Evolutionary conservation across 2,113 vertebrate genomes (phyloP).

Genomic region (Eurypyga helias): DNA sequence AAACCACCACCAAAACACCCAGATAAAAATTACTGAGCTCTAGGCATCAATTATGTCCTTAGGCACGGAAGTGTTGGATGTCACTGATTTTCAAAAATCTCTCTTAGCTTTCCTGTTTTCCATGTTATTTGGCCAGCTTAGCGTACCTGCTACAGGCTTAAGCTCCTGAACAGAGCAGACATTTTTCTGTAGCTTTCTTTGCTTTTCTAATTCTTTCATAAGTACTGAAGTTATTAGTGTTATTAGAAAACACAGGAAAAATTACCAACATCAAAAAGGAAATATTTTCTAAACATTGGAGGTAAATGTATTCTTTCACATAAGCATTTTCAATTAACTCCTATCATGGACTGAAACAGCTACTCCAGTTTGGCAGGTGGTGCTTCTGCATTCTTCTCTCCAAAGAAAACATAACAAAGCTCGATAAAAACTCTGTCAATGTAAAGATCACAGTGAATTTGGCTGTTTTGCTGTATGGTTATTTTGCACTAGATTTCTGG

Average conservation of each 20-base stretch:
- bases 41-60: background rate
- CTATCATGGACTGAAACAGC: background rate
- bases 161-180: background rate
- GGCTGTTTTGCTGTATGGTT: background rate
- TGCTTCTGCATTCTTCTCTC: background rate
- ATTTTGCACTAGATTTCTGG: background rate
- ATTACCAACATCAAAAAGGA: background rate
- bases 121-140: background rate
- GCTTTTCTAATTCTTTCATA: background rate
- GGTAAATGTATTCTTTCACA: background rate
- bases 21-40: background rate
- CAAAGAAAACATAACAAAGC: background rate
- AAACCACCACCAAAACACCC: background rate
- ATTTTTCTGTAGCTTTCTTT: background rate
- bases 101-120: background rate
- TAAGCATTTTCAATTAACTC: background rate
- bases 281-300: background rate
- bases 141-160: background rate
- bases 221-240: background rate
- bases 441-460: background rate
- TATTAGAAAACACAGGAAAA: background rate
- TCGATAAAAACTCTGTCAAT: background rate
- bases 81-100: background rate
- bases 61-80: background rate
- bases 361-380: background rate